Evolutionary conservation across 2,888 invertebrate species (phyloP).

Genomic region (Adelphocoris suturalis): DNA sequence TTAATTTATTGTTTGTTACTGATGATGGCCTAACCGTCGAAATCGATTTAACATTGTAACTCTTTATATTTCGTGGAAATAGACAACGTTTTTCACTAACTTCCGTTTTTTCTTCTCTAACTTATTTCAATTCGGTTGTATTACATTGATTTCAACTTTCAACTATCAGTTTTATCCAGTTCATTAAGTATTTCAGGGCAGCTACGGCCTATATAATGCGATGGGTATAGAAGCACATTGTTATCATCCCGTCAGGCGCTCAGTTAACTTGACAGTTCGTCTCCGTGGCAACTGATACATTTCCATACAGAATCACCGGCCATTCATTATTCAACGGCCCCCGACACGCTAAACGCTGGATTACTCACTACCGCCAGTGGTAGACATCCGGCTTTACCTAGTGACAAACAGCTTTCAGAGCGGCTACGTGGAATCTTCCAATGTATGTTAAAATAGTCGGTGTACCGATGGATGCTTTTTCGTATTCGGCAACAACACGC

Average conservation of each 20-base stretch:
- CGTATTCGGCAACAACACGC: slow-evolving; percentile 42
- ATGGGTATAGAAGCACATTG: too few species aligned
- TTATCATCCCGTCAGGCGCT: not conserved
- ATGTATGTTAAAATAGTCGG: slow-evolving; percentile 56
- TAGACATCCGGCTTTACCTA: not conserved
- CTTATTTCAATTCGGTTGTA: too few species aligned
- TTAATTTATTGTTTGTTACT: too few species aligned
- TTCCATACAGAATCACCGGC: slow-evolving; percentile 4
- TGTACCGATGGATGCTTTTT: slow-evolving; percentile 15
- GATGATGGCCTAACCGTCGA: too few species aligned
- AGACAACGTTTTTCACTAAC: too few species aligned
- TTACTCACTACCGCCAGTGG: not conserved
- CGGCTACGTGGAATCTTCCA: slow-evolving; percentile 27
- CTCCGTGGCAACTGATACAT: not conserved
- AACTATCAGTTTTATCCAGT: too few species aligned
- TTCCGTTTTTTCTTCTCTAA: too few species aligned
- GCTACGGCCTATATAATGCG: too few species aligned
- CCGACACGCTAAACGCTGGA: not conserved
- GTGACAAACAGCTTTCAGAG: not conserved
- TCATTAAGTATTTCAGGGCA: too few species aligned
- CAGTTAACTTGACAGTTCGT: not conserved
- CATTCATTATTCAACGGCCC: slow-evolving; percentile 27
- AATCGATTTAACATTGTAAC: too few species aligned
- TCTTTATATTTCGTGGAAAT: too few species aligned
- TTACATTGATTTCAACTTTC: too few species aligned